phyloP scores from a whole-genome alignment of 2,888 invertebrate genomes.

The Andrena minutula region DNA sequence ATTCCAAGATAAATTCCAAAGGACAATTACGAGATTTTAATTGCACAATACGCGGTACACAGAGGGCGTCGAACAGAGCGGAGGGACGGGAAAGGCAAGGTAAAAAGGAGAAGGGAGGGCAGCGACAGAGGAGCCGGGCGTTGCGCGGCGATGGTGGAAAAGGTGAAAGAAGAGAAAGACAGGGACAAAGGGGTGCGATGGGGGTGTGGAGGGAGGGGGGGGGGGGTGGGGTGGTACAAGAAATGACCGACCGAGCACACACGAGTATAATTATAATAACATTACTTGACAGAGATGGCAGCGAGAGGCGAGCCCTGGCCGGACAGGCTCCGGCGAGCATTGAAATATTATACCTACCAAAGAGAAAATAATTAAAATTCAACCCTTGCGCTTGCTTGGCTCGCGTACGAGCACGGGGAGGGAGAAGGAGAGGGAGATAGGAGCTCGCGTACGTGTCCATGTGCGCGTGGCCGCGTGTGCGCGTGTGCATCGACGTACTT shows the following conservation, averaged over 20 bases:
- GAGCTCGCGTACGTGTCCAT: constrained; percentile 7
- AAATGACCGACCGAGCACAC: constrained; percentile 81
- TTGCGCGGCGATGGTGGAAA: constrained; percentile 39
- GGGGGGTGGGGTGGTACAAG: constrained; percentile 79
- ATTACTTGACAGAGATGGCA: constrained; percentile 84
- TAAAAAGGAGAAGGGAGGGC: constrained; percentile 61
- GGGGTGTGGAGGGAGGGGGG: constrained; percentile 63
- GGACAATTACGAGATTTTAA: constrained; percentile 81
- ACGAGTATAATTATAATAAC: constrained; percentile 85
- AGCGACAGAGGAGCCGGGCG: constrained; percentile 42
- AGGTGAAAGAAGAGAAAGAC: constrained; percentile 66
- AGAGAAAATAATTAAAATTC: constrained; percentile 85
- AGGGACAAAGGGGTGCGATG: constrained; percentile 63
- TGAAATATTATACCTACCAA: constrained; percentile 85
- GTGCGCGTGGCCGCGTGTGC: constrained; percentile 31
- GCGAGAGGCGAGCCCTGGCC: constrained; percentile 79
- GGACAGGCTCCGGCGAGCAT: constrained; percentile 82
- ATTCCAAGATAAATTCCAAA: constrained; percentile 77
- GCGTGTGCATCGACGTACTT: constrained; percentile 54
- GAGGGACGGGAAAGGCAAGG: constrained; percentile 47
- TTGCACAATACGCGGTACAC: constrained; percentile 75
- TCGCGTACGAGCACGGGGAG: constrained; percentile 68
- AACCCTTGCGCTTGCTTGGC: constrained; percentile 82
- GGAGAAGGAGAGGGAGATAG: constrained; percentile 4
- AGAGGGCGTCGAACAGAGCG: constrained; percentile 64